A percentile compares a stretch with the other conserved stretches of the same genome.
phyloP scores from a whole-genome alignment of 2,113 vertebrate species.

The Pseudorasbora parva region DNA sequence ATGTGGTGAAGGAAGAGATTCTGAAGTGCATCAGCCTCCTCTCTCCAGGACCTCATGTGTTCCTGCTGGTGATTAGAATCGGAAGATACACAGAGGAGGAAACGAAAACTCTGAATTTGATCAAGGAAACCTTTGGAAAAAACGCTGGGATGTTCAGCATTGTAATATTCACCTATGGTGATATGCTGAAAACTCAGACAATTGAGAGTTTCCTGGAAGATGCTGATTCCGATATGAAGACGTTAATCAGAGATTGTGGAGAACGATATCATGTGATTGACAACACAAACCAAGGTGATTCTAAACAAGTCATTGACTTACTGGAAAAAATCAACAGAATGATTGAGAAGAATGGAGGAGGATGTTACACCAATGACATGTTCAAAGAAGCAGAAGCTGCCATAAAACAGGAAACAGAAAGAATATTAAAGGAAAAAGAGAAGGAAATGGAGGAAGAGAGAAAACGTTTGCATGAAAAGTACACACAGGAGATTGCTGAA shows the following conservation, averaged over 20 bases:
- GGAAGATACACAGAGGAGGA: constrained; percentile 9
- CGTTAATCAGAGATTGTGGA: neutral
- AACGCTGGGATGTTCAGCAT: constrained; percentile 5
- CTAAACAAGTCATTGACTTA: neutral
- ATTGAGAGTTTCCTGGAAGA: neutral
- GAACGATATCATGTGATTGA: neutral
- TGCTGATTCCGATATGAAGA: neutral
- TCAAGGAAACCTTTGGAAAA: constrained; percentile 1
- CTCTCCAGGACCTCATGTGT: constrained; percentile 35
- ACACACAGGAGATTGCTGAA: neutral
- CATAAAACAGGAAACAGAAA: neutral
- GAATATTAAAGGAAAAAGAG: neutral
- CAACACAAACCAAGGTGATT: neutral
- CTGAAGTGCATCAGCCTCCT: constrained; percentile 28
- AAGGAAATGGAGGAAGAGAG: neutral
- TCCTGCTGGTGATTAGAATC: constrained; percentile 1
- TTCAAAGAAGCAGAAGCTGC: constrained; percentile 1
- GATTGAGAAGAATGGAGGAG: neutral
- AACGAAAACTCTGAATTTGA: neutral
- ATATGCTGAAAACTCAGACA: neutral
- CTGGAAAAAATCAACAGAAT: neutral
- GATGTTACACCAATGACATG: constrained; percentile 6
- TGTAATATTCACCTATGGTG: constrained; percentile 11
- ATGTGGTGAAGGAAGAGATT: neutral
- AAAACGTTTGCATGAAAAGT: neutral